Base-by-base conservation (phyloP, 2,888 invertebrate species). In the Nemotelus pantherinus region DNA sequence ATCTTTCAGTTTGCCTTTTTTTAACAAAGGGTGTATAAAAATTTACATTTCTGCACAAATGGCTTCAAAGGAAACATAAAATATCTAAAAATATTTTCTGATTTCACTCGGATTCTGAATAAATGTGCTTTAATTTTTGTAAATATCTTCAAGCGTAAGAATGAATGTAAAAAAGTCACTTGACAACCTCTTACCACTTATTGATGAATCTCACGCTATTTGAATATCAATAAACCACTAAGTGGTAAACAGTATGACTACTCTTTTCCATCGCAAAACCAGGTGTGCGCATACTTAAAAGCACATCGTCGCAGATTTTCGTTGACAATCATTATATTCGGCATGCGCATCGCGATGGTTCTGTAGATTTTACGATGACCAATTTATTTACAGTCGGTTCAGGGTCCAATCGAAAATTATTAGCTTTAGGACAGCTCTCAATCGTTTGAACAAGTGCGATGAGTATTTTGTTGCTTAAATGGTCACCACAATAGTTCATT, bases 231-330 rank as follows among this genome's bases (percentile, higher is more conserved):
- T 60, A 7, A 7, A 43, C 60, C 2, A 39, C 25, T 39, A 43
- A 7, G 41, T 60, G 7, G 60, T 60, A 60, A 60, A 60, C 41
- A 60, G 39, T 60, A 41, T 60, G 60, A 60, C 60, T 60, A 25
- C 10, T 41, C 60, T 25, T 60, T 60, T 60, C 41, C 50, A 9
- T 9, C 25, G 1, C 25, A 25, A 25, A 25, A 25, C 25, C 25
- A 25, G 50, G 60, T 7, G 7, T 60, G 60, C 60, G 60, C 39
- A n/a, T 58, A 3, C 41, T 25, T 60, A 25, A 4, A n/a, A 43
- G 25, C 60, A 7, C 41, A n/a, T 7, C 41, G 60, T 60, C 60
- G 60, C 60, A 60, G 60, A 60, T 60, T 60, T 39, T 60, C 41
- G 60, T 41, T 3, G 39, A 60, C 25, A 43, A 39, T 60, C 57